Evolutionary conservation across 2,797 vertebrate genomes (phyloP).

Genomic region (Onychomys leucogaster): DNA sequence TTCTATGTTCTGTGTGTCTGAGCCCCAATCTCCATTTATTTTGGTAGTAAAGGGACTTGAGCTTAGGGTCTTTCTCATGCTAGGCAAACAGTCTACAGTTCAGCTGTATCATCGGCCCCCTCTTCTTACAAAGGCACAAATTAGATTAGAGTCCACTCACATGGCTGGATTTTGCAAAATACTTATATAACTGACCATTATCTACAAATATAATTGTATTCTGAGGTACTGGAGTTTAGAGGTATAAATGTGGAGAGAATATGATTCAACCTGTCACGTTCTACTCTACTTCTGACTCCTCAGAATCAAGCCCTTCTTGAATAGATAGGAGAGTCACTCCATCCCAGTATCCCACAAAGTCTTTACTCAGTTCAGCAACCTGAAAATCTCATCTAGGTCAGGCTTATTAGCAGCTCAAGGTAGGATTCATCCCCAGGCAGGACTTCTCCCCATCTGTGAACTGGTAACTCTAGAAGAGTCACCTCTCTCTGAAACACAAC

Average conservation of each 20-base stretch:
- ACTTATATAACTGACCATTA: background rate
- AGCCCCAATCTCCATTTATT: background rate
- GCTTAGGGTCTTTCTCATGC: background rate
- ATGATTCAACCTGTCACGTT: background rate
- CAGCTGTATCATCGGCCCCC: background rate
- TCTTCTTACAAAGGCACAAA: background rate
- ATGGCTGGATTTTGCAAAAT: background rate
- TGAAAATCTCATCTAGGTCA: background rate
- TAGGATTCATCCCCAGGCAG: background rate
- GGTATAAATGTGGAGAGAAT: background rate
- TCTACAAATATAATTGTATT: background rate
- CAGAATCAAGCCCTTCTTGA: background rate
- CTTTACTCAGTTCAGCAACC: background rate
- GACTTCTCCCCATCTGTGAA: background rate
- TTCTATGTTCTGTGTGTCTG: background rate
- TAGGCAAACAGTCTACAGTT: background rate
- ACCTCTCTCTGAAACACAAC: background rate
- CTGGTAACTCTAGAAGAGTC: background rate
- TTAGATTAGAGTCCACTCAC: background rate
- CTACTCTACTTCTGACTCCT: background rate
- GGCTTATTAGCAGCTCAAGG: background rate
- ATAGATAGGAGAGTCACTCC: background rate
- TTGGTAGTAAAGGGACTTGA: background rate
- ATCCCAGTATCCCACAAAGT: background rate
- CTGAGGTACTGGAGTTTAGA: background rate